Conservation (phyloP, 2,113 vertebrate species). For the Mola mola region DNA sequence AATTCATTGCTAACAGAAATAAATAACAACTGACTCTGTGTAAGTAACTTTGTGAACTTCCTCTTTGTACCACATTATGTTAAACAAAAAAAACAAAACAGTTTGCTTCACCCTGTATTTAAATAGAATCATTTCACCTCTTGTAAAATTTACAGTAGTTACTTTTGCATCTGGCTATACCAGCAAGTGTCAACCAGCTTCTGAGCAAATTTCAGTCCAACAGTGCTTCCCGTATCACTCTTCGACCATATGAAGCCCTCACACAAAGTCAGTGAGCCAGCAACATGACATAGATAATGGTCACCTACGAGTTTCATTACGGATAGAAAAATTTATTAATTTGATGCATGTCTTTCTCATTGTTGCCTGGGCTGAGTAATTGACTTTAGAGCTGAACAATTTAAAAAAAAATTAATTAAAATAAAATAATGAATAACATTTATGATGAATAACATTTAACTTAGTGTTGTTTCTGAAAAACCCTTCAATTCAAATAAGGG, state of each 20-base stretch:
- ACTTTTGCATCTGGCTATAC: not conserved
- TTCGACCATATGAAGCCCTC: conserved; percentile 16
- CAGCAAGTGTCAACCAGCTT: not conserved
- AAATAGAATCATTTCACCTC: not conserved
- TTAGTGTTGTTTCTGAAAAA: no score
- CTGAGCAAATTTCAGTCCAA: conserved; percentile 9
- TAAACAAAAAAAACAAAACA: not conserved
- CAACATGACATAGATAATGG: conserved; percentile 5
- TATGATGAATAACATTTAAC: no score
- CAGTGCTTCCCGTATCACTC: conserved; percentile 20
- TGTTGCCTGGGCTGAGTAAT: conserved; percentile 32
- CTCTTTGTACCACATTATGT: no score
- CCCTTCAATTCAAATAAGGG: no score
- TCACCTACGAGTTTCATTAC: not conserved
- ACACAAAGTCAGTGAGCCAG: conserved; percentile 34
- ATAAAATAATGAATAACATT: no score
- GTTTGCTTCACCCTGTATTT: no score
- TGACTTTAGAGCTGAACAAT: no score
- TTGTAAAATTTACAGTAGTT: not conserved
- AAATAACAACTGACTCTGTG: no score
- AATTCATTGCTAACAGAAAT: no score
- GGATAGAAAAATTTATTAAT: conserved; percentile 24
- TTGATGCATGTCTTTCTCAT: conserved; percentile 11
- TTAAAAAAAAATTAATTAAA: no score
- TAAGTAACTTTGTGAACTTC: no score